Evolutionary conservation across 1,140 invertebrate species (phyloP).

Genomic region (Cotesia glomerata): DNA sequence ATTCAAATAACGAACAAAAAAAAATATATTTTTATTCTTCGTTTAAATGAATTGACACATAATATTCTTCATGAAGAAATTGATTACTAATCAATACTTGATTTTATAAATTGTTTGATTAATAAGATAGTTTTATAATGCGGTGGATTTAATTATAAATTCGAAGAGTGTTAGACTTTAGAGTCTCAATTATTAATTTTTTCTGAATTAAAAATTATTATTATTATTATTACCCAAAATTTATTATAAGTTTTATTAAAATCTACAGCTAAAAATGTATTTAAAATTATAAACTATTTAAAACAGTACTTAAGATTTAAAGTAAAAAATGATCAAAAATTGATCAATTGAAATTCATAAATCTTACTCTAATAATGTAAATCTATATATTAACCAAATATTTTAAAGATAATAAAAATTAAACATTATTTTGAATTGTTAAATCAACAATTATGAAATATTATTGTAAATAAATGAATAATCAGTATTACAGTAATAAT

Average conservation of each 20-base stretch:
- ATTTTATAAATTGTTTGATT: constrained; percentile 23
- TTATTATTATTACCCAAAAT: no score
- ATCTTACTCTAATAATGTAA: constrained; percentile 4
- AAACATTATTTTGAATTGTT: constrained; percentile 49
- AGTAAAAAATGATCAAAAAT: no score
- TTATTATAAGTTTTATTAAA: no score
- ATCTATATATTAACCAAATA: background rate
- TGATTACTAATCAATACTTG: background rate
- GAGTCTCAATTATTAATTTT: no score
- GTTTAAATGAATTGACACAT: background rate
- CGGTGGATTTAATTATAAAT: constrained; percentile 7
- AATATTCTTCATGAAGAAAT: background rate
- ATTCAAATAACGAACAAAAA: background rate
- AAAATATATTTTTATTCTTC: constrained; percentile 1
- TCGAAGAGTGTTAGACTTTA: no score
- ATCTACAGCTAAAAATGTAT: no score
- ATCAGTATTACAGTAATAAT: constrained; percentile 62
- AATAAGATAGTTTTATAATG: constrained; percentile 30
- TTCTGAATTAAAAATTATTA: no score
- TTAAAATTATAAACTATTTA: no score
- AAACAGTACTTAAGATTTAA: no score
- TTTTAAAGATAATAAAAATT: constrained; percentile 44
- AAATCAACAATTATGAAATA: constrained; percentile 32
- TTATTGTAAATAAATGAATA: constrained; percentile 59
- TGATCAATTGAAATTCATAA: no score